A percentile compares a stretch with the other conserved stretches of the same genome.
Conservation (phyloP, 2,113 vertebrate genomes). For the Centrocercus urophasianus region DNA sequence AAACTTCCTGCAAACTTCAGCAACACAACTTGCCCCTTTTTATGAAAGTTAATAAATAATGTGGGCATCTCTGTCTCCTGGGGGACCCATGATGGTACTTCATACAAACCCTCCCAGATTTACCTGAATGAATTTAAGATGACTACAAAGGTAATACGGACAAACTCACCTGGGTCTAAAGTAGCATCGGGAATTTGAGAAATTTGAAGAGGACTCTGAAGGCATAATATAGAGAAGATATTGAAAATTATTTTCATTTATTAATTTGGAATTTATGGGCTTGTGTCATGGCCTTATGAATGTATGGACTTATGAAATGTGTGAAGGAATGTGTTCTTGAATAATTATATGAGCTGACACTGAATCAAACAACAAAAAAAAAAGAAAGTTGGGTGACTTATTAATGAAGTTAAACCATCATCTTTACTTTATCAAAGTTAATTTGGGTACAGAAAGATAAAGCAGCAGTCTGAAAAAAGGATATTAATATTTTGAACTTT, state of each 20-base stretch:
- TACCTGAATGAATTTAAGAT: background rate
- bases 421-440: background rate
- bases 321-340: background rate
- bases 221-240: background rate
- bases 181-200: background rate
- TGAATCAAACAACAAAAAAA: background rate
- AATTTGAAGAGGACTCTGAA: background rate
- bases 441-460: background rate
- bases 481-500: background rate
- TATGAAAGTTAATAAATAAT: background rate
- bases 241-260: background rate
- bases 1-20: background rate
- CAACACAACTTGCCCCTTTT: background rate
- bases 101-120: background rate
- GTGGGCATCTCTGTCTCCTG: background rate
- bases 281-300: background rate
- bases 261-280: background rate
- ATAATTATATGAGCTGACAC: background rate
- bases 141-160: background rate
- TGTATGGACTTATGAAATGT: background rate
- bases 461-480: background rate
- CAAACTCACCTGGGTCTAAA: background rate
- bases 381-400: background rate
- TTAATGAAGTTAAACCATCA: background rate
- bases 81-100: fast-evolving